Evolutionary conservation across 2,888 invertebrate species (phyloP).

Genomic region (Theodoxus fluviatilis): DNA sequence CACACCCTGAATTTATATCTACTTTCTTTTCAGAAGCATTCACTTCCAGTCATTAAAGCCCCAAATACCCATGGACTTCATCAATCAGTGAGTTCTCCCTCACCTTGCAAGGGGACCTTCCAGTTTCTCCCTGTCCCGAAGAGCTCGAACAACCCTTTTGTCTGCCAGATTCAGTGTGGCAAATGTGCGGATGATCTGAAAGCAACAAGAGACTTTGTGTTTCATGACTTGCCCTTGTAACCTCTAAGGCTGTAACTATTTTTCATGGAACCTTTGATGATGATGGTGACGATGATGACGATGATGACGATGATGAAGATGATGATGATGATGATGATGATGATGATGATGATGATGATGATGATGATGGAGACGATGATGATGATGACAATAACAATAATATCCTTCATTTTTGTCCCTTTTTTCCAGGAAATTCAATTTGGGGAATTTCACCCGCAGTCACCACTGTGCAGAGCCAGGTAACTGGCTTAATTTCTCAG

Average conservation of each 20-base stretch:
- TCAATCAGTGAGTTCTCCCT: too few species aligned
- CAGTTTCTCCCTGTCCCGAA: constrained; percentile 55
- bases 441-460: background rate
- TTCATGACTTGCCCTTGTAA: too few species aligned
- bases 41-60: too few species aligned
- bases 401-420: background rate
- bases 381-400: background rate
- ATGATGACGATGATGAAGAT: background rate
- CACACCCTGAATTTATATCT: too few species aligned
- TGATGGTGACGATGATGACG: too few species aligned
- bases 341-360: background rate
- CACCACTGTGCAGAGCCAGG: background rate
- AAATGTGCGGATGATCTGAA: constrained; percentile 58
- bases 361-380: background rate
- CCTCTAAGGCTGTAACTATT: too few species aligned
- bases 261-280: too few species aligned
- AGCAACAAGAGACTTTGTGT: constrained; percentile 12
- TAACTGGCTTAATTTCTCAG: background rate
- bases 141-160: constrained; percentile 50
- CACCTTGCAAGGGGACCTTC: constrained; percentile 59
- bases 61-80: too few species aligned
- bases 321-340: background rate
- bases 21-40: too few species aligned
- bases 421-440: background rate
- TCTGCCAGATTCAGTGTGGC: constrained; percentile 50